Percentiles rank a stretch among this genome's conserved stretches.
phyloP scores from a whole-genome alignment of 37 sponge, comb jelly and placozoan species.

The Haliclona indistincta region DNA sequence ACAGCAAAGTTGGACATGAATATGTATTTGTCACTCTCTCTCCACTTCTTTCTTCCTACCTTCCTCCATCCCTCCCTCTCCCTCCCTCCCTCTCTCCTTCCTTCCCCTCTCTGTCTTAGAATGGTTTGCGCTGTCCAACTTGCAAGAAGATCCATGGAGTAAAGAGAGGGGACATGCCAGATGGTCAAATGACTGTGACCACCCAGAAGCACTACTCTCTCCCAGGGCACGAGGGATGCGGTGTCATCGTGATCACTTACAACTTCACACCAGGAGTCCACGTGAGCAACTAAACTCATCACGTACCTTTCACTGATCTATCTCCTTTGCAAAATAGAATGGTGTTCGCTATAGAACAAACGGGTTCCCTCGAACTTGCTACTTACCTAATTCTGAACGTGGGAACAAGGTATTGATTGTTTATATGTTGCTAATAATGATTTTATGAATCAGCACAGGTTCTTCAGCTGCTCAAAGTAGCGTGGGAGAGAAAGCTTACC shows the following conservation, averaged over 20 bases:
- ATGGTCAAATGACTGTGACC: constrained; percentile 64
- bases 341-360: constrained; percentile 66
- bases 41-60: neutral
- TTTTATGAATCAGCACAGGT: constrained; percentile 30
- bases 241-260: constrained; percentile 85
- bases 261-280: constrained; percentile 69
- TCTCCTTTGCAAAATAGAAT: constrained; percentile 29
- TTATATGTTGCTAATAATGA: neutral
- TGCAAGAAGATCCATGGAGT: constrained; percentile 90
- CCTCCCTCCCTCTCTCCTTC: neutral
- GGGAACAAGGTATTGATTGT: constrained; percentile 71
- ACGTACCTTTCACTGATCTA: neutral
- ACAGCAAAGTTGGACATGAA: no score
- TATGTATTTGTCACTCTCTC: no score
- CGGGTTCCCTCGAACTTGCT: constrained; percentile 92
- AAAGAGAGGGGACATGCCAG: constrained; percentile 93
- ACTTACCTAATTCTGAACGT: constrained; percentile 84
- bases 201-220: constrained; percentile 29
- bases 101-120: constrained; percentile 4
- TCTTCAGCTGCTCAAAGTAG: constrained; percentile 79
- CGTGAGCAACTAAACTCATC: constrained; percentile 15
- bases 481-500: constrained; percentile 91
- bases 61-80: neutral
- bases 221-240: constrained; percentile 76
- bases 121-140: constrained; percentile 83